Conservation (phyloP, 2,113 vertebrate genomes). For the Mugil cephalus region DNA sequence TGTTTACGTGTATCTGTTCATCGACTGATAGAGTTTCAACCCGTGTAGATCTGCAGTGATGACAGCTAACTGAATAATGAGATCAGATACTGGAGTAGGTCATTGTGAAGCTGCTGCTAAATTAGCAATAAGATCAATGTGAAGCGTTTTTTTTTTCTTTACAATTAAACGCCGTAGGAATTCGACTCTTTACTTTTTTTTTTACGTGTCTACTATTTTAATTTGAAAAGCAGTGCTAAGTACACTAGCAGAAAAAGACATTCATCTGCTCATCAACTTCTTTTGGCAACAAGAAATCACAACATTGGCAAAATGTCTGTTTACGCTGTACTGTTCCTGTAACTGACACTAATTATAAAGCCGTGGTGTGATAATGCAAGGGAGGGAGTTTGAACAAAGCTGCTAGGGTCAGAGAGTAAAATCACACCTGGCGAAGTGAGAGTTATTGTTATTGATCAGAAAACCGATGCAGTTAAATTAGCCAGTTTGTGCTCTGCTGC, state of each 20-base stretch:
- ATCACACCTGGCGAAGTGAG: constrained; percentile 33
- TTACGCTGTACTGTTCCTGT: neutral
- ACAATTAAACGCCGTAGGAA: constrained; percentile 3
- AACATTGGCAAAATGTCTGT: constrained; percentile 10
- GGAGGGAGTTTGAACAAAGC: constrained; percentile 1
- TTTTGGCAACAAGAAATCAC: constrained; percentile 5
- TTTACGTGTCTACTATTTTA: constrained; percentile 4
- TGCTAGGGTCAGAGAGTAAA: constrained; percentile 25
- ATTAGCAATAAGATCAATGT: constrained; percentile 25
- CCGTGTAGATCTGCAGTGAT: constrained; percentile 4
- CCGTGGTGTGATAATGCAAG: constrained; percentile 22
- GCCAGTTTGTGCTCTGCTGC: neutral
- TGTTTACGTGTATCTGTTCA: constrained; percentile 13
- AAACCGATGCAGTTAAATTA: constrained; percentile 3
- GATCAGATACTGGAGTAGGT: neutral
- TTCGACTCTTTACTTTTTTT: constrained; percentile 13
- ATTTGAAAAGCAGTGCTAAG: constrained; percentile 4
- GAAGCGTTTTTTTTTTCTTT: neutral
- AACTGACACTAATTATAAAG: constrained; percentile 19
- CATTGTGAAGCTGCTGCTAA: neutral
- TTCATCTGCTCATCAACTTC: neutral
- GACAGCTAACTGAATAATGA: constrained; percentile 1
- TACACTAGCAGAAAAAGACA: neutral
- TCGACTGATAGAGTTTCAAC: constrained; percentile 12
- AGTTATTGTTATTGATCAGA: constrained; percentile 57